These are phyloP conservation scores for Tetramorium alpestre DNA, from an alignment of 1,140 invertebrate genomes.

Conservation along the genomic window DNA sequence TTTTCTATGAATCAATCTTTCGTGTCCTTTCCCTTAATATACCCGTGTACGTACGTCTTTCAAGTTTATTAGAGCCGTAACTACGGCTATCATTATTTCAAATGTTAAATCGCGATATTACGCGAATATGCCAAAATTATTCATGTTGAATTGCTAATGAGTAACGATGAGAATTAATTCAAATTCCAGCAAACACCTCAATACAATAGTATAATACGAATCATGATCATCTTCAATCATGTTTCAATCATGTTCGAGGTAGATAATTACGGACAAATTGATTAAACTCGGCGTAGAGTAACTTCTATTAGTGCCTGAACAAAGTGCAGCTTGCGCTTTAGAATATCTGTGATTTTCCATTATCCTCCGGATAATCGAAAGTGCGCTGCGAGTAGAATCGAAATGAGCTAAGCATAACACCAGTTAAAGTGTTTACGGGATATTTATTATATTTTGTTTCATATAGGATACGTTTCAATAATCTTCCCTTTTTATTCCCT, in stretches of 20 bases:
- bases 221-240: background rate
- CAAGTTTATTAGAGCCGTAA: background rate
- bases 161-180: background rate
- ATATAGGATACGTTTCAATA: background rate
- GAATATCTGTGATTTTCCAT: background rate
- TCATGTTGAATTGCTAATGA: background rate
- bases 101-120: background rate
- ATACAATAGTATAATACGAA: background rate
- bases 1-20: background rate
- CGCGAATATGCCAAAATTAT: background rate
- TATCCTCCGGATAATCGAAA: background rate
- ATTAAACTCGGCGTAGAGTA: background rate
- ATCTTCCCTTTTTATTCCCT: background rate
- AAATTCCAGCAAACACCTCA: background rate
- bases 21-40: background rate
- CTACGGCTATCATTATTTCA: background rate
- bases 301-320: background rate
- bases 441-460: background rate
- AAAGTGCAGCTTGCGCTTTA: background rate
- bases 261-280: constrained; percentile 1
- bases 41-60: background rate
- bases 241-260: background rate
- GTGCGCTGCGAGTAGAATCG: background rate
- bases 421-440: background rate
- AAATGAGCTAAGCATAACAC: too few relatives aligned